Percentiles rank a stretch among this genome's conserved stretches.
These are phyloP conservation scores for Dendrolimus houi DNA, from an alignment of 2,888 invertebrate genomes.

Conservation along the genomic window DNA sequence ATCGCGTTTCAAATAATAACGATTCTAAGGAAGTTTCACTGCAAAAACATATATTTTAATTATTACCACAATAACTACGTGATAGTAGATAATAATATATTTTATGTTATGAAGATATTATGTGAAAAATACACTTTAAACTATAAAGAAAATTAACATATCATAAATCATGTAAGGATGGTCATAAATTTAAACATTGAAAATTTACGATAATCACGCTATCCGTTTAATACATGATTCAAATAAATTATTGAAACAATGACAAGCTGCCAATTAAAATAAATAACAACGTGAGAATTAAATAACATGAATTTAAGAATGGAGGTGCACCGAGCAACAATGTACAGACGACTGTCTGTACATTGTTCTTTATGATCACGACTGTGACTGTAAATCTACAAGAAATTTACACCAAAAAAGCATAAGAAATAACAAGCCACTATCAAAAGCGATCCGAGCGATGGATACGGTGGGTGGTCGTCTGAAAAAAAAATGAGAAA, in stretches of 20 bases:
- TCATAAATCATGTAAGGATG: background rate
- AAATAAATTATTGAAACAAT: background rate
- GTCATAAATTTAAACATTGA: background rate
- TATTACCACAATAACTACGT: no score
- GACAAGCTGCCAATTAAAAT: background rate
- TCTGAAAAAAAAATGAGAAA: conserved; percentile 42
- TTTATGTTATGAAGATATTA: no score
- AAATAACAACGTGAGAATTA: background rate
- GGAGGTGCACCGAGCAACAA: no score
- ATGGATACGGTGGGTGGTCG: conserved; percentile 33
- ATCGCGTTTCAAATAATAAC: no score
- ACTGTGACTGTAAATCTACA: conserved; percentile 13
- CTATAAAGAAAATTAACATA: no score
- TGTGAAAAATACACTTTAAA: no score
- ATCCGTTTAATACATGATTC: background rate
- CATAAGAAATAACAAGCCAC: conserved; percentile 35
- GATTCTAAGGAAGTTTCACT: no score
- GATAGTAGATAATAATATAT: no score
- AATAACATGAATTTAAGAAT: no score
- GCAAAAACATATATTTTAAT: no score
- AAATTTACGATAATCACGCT: background rate
- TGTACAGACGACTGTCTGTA: no score
- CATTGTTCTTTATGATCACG: background rate
- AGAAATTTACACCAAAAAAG: conserved; percentile 31
- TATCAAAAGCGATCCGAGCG: conserved; percentile 20